Conservation (phyloP, 2,888 invertebrate genomes). For the Eupithecia insigniata region DNA sequence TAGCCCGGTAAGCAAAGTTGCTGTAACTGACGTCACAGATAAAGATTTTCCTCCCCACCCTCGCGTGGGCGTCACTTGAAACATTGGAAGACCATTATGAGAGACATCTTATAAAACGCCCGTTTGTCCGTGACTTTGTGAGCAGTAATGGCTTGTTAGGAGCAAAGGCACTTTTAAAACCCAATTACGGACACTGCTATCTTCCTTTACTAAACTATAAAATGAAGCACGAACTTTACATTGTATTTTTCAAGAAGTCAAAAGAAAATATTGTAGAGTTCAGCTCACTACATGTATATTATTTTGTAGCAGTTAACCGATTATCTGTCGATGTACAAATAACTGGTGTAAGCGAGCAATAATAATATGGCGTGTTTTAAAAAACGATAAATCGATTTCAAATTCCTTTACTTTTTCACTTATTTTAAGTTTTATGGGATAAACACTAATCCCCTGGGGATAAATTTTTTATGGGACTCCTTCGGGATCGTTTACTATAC, state of each 20-base stretch:
- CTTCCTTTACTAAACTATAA: conserved; percentile 15
- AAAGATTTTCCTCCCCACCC: not conserved
- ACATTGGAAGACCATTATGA: conserved; percentile 16
- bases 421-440: too few relatives aligned
- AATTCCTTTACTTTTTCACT: too few relatives aligned
- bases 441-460: too few relatives aligned
- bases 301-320: not conserved
- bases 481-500: too few relatives aligned
- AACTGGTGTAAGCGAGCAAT: too few relatives aligned
- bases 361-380: too few relatives aligned
- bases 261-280: not conserved
- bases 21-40: not conserved
- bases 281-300: not conserved
- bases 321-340: too few relatives aligned
- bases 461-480: too few relatives aligned
- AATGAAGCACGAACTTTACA: conserved; percentile 1
- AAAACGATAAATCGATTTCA: too few relatives aligned
- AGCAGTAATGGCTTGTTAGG: conserved; percentile 49
- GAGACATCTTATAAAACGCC: conserved; percentile 46
- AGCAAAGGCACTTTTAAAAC: conserved; percentile 42
- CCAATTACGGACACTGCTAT: conserved; percentile 40
- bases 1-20: not conserved
- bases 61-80: conserved; percentile 14
- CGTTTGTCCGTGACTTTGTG: conserved; percentile 46
- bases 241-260: not conserved